phyloP scores from a whole-genome alignment of 1,140 invertebrate species.

The Zaprionus ghesquierei region DNA sequence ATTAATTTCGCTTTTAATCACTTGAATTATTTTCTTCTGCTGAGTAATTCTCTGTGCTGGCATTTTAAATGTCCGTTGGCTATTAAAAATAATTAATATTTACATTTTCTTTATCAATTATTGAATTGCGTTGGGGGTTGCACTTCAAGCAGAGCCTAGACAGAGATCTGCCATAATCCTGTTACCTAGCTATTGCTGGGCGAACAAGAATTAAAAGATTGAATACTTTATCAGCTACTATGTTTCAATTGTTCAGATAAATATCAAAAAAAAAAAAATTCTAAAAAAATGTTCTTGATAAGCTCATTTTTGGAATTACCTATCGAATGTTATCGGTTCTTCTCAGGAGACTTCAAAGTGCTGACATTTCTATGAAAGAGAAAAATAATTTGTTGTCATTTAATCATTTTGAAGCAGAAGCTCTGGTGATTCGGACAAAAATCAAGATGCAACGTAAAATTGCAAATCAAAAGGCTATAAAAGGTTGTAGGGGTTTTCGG shows the following conservation, averaged over 20 bases:
- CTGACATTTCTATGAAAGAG: neutral
- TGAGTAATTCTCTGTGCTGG: neutral
- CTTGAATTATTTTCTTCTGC: slow-evolving; percentile 10
- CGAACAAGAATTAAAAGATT: no score
- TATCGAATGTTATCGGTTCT: no score
- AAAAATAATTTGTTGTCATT: neutral
- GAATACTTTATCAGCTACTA: no score
- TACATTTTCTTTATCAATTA: neutral
- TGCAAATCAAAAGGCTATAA: neutral
- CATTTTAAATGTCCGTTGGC: neutral
- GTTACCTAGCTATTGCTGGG: no score
- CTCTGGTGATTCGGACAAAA: neutral
- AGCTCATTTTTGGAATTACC: no score
- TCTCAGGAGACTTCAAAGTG: no score
- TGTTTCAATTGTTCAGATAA: no score
- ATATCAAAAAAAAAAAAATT: no score
- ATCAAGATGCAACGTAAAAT: neutral
- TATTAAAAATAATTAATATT: slow-evolving; percentile 1
- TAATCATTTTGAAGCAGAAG: neutral
- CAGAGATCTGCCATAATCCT: no score
- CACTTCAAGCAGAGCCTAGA: neutral
- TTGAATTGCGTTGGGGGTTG: neutral
- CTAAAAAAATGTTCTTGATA: no score
- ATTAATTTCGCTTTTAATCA: slow-evolving; percentile 24
- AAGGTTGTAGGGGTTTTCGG: neutral